Conservation (phyloP, 2,797 vertebrate genomes). For the Fistularia tabacaria region DNA sequence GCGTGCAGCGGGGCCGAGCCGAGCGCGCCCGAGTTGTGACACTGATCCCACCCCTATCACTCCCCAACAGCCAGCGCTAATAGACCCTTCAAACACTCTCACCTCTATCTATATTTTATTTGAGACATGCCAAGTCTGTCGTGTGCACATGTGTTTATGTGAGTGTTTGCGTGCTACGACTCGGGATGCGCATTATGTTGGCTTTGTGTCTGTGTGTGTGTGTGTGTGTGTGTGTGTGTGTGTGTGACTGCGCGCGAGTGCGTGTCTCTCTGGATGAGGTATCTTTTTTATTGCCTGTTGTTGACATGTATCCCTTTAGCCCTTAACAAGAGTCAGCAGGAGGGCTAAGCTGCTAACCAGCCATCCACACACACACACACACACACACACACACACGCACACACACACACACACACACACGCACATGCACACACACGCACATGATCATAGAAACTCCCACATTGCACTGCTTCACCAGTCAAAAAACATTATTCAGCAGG, state of each 20-base stretch:
- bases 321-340: slow-evolving; percentile 70
- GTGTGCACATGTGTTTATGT: slow-evolving; percentile 41
- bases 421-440: slow-evolving; percentile 1
- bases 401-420: slow-evolving; percentile 29
- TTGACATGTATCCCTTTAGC: slow-evolving; percentile 77
- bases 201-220: slow-evolving; percentile 23
- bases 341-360: slow-evolving; percentile 70
- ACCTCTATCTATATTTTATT: slow-evolving; percentile 78
- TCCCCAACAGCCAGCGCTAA: slow-evolving; percentile 66
- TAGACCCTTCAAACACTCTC: slow-evolving; percentile 76
- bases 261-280: slow-evolving; percentile 58
- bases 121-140: slow-evolving; percentile 59
- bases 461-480: slow-evolving; percentile 40
- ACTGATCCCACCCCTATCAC: slow-evolving; percentile 69
- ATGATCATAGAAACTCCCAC: slow-evolving; percentile 3
- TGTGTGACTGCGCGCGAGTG: too few relatives aligned
- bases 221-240: slow-evolving; percentile 22
- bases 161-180: slow-evolving; percentile 30
- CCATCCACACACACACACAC: slow-evolving; percentile 31
- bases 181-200: slow-evolving; percentile 39
- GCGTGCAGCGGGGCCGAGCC: slow-evolving; percentile 38
- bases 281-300: slow-evolving; percentile 73
- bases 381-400: slow-evolving; percentile 24
- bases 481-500: slow-evolving; percentile 71
- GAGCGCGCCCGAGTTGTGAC: slow-evolving; percentile 58